Evolutionary conservation across 1,140 invertebrate species (phyloP).

Genomic region (Fragariocoptes setiger): DNA sequence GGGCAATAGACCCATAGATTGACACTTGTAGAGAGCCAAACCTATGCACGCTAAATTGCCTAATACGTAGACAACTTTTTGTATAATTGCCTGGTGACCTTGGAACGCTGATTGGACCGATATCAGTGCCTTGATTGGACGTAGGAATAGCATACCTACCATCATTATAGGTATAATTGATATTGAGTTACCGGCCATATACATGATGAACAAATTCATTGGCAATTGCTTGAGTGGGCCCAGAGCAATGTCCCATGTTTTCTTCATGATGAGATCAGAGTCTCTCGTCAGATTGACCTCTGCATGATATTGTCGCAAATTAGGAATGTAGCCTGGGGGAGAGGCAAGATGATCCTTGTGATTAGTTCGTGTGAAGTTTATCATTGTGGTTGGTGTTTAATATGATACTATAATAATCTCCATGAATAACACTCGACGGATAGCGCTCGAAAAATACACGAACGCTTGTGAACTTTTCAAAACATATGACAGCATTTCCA

Average conservation of each 20-base stretch:
- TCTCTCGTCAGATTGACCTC: constrained; percentile 41
- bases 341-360: constrained; percentile 24
- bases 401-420: too few relatives aligned
- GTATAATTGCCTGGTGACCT: constrained; percentile 45
- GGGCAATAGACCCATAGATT: constrained; percentile 85
- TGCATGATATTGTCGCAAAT: constrained; percentile 29
- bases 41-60: constrained; percentile 75
- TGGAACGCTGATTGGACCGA: constrained; percentile 47
- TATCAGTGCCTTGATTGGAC: constrained; percentile 77
- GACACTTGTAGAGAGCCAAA: constrained; percentile 86
- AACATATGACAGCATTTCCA: too few relatives aligned
- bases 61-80: constrained; percentile 76
- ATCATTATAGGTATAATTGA: constrained; percentile 99
- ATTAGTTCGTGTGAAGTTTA: too few relatives aligned
- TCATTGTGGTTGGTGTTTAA: too few relatives aligned
- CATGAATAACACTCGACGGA: too few relatives aligned
- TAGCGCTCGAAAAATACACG: too few relatives aligned
- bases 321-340: constrained; percentile 48
- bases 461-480: too few relatives aligned
- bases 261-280: constrained; percentile 55
- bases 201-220: constrained; percentile 98
- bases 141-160: constrained; percentile 89
- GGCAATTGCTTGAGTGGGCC: constrained; percentile 70
- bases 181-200: constrained; percentile 95
- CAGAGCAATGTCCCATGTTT: constrained; percentile 86